These are phyloP conservation scores for Schizotus pectinicornis DNA, from an alignment of 2,888 invertebrate species.

Conservation along the genomic window DNA sequence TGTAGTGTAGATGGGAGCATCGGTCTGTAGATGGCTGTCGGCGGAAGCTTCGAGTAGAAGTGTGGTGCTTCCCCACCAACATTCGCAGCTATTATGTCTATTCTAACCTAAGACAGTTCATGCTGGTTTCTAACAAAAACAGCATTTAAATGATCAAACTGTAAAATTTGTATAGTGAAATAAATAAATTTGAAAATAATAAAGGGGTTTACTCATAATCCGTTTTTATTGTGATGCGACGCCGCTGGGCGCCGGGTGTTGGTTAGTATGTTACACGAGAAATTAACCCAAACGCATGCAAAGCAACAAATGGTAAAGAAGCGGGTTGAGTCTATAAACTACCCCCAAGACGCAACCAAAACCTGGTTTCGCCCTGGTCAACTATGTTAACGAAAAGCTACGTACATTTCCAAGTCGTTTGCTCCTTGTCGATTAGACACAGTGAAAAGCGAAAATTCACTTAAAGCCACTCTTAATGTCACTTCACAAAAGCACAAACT, in stretches of 20 bases:
- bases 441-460: constrained; percentile 51
- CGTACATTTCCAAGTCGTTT: constrained; percentile 48
- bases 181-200: constrained; percentile 34
- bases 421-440: constrained; percentile 42
- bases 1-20: too few relatives aligned
- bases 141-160: constrained; percentile 33
- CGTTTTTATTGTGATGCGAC: constrained; percentile 52
- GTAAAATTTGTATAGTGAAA: constrained; percentile 16
- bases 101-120: constrained; percentile 41
- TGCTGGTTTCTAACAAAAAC: constrained; percentile 44
- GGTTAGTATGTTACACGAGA: constrained; percentile 35
- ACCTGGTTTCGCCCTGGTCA: constrained; percentile 7
- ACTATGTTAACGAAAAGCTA: constrained; percentile 37
- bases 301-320: constrained; percentile 18
- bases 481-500: constrained; percentile 51
- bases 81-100: constrained; percentile 9
- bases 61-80: background rate
- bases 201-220: constrained; percentile 39
- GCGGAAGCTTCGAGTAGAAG: background rate
- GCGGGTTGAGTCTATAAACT: constrained; percentile 16
- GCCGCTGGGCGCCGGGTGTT: constrained; percentile 3
- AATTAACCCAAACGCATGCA: constrained; percentile 30
- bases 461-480: constrained; percentile 52
- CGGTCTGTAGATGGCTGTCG: too few relatives aligned
- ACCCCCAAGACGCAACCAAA: constrained; percentile 8